A percentile compares a stretch with the other conserved stretches of the same genome.
Conservation (phyloP, 92 coral and sea anemone genomes). For the Meandrina meandrites region DNA sequence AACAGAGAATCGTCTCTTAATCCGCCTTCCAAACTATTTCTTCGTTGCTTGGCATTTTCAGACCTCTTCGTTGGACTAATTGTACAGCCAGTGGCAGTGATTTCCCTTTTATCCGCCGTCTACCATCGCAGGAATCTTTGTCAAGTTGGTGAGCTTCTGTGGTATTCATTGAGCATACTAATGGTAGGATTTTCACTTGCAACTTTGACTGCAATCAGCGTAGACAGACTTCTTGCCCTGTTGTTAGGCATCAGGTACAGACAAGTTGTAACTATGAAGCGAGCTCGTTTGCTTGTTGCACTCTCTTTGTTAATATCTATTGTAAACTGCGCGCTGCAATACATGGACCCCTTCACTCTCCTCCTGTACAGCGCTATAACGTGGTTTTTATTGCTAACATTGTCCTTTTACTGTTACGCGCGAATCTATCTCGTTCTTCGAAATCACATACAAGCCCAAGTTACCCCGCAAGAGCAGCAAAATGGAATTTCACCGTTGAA, state of each 20-base stretch:
- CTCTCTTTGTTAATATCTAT: background rate
- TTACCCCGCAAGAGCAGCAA: background rate
- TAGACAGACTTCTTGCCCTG: slow-evolving; percentile 21
- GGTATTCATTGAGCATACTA: background rate
- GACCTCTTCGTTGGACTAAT: slow-evolving; percentile 43
- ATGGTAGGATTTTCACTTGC: background rate
- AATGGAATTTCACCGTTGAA: background rate
- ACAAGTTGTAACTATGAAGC: slow-evolving; percentile 15
- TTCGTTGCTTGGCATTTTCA: slow-evolving; percentile 43
- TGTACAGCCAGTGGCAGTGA: slow-evolving; percentile 11
- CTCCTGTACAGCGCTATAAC: background rate
- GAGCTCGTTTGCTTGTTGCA: background rate
- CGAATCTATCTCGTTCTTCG: background rate
- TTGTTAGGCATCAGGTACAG: background rate
- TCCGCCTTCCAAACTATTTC: slow-evolving; percentile 32
- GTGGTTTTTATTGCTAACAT: background rate
- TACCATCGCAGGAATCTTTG: background rate
- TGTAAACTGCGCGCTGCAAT: background rate
- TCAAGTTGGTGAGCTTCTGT: background rate
- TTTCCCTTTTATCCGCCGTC: background rate
- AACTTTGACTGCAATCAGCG: slow-evolving; percentile 3
- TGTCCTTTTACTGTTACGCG: background rate
- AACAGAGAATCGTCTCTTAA: background rate
- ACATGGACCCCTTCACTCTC: background rate
- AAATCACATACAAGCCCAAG: background rate